These are phyloP conservation scores for Sminthurides aquaticus DNA, from an alignment of 2,888 invertebrate genomes.

Conservation along the genomic window DNA sequence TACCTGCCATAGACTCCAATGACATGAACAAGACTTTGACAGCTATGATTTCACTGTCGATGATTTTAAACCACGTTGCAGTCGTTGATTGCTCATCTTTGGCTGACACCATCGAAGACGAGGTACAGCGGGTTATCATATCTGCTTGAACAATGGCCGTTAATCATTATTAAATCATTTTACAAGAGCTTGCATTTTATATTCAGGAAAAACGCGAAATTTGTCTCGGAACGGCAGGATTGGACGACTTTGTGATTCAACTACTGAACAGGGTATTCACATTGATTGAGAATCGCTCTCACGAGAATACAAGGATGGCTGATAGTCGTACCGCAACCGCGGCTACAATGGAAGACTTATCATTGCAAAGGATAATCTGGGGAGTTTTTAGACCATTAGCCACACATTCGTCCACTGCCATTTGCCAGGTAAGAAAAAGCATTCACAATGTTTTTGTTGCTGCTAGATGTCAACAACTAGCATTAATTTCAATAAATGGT, in stretches of 20 bases:
- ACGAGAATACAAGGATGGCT: constrained; percentile 60
- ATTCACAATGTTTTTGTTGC: too few relatives aligned
- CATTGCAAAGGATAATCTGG: constrained; percentile 49
- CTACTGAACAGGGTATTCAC: constrained; percentile 69
- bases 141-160: neutral
- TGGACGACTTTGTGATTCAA: constrained; percentile 81
- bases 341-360: constrained; percentile 59
- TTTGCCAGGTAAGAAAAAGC: constrained; percentile 35
- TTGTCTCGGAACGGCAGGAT: constrained; percentile 73
- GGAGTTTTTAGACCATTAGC: constrained; percentile 53
- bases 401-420: constrained; percentile 37
- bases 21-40: constrained; percentile 56
- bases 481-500: constrained; percentile 16
- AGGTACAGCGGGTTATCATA: too few relatives aligned
- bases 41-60: constrained; percentile 70
- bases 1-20: constrained; percentile 67
- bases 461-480: constrained; percentile 18
- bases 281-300: constrained; percentile 63
- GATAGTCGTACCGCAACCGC: constrained; percentile 34
- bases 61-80: constrained; percentile 69
- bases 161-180: neutral
- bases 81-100: constrained; percentile 78
- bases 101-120: constrained; percentile 57
- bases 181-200: neutral
- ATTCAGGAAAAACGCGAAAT: constrained; percentile 58